These are phyloP conservation scores for Drosophila rellima DNA, from an alignment of 2,888 invertebrate species.

Conservation along the genomic window DNA sequence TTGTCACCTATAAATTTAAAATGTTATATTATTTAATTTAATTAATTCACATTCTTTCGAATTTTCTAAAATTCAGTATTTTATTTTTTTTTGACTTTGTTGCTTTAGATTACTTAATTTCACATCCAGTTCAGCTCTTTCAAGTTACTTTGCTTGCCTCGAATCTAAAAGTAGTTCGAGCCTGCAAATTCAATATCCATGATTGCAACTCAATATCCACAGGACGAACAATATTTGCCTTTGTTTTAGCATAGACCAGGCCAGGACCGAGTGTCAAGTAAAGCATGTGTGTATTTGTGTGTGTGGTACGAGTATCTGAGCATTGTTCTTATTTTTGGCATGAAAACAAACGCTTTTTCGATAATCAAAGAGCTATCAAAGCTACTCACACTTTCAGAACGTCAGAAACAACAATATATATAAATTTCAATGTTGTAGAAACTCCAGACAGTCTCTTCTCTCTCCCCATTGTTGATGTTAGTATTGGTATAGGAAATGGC, in stretches of 20 bases:
- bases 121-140: not conserved
- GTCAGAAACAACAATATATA: conserved; percentile 6
- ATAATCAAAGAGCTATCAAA: conserved; percentile 15
- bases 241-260: conserved; percentile 41
- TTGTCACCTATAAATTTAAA: too few relatives aligned
- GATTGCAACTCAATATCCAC: conserved; percentile 64
- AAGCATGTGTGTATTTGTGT: conserved; percentile 21
- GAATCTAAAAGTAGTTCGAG: conserved; percentile 11
- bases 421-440: conserved; percentile 50
- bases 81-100: not conserved
- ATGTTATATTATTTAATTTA: too few relatives aligned
- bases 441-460: conserved; percentile 63
- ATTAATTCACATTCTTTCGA: not conserved
- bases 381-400: conserved; percentile 23
- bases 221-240: conserved; percentile 48
- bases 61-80: not conserved
- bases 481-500: conserved; percentile 42
- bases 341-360: conserved; percentile 45
- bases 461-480: conserved; percentile 38
- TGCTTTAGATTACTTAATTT: not conserved
- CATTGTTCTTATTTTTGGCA: conserved; percentile 66
- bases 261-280: conserved; percentile 7
- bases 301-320: conserved; percentile 17
- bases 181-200: conserved; percentile 40
- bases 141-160: conserved; percentile 13